These are phyloP conservation scores for Autographa pulchrina DNA, from an alignment of 2,888 invertebrate species.

Conservation along the genomic window DNA sequence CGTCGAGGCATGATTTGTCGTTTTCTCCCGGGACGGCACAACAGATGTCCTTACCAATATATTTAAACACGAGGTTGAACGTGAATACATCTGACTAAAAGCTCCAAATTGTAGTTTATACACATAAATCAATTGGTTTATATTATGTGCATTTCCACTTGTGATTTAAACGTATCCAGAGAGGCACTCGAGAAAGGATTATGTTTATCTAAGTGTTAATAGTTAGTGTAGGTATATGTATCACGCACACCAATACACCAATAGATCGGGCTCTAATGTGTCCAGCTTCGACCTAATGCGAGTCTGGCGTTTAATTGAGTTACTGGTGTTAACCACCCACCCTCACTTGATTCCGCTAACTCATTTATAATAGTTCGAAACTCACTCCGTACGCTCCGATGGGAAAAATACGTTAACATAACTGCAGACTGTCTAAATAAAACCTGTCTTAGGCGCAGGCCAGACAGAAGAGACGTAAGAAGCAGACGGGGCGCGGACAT, in stretches of 20 bases:
- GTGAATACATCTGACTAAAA: slow-evolving; percentile 12
- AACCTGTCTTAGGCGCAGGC: background rate
- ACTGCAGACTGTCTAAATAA: background rate
- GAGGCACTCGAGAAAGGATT: slow-evolving; percentile 8
- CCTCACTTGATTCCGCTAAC: slow-evolving; percentile 29
- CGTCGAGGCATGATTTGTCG: too few relatives aligned
- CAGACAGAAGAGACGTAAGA: too few relatives aligned
- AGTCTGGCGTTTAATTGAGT: slow-evolving; percentile 30
- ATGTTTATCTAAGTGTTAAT: slow-evolving; percentile 6
- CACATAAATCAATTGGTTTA: slow-evolving; percentile 5
- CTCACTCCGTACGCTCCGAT: slow-evolving; percentile 3
- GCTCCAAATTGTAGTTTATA: background rate
- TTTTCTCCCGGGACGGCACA: background rate
- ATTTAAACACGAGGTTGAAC: background rate
- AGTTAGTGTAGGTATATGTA: background rate
- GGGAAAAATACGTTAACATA: background rate
- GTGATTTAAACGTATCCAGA: background rate
- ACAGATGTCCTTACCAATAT: background rate
- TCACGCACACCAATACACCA: slow-evolving; percentile 9
- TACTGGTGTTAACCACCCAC: slow-evolving; percentile 11
- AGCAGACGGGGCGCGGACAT: too few relatives aligned
- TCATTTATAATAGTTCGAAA: slow-evolving; percentile 21
- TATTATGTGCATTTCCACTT: background rate
- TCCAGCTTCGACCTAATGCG: slow-evolving; percentile 13
- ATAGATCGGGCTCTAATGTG: slow-evolving; percentile 14